A percentile compares a stretch with the other conserved stretches of the same genome.
Evolutionary conservation across 2,113 vertebrate genomes (phyloP).

Genomic region (Carassius carassius): DNA sequence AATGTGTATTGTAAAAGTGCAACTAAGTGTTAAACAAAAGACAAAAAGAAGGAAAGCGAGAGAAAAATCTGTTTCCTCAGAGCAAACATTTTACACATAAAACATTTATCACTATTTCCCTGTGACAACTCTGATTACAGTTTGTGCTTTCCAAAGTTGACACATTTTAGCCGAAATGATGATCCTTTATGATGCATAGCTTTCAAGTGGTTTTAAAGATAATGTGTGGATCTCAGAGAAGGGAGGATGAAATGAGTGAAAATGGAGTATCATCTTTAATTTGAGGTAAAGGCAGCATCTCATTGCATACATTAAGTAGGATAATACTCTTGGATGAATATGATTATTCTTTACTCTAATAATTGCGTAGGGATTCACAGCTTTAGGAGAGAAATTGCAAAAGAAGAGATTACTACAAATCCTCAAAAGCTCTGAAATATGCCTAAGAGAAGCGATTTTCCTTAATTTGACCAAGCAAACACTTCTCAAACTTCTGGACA

Average conservation of each 20-base stretch:
- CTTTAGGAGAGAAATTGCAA: not conserved
- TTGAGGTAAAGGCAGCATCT: not conserved
- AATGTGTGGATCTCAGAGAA: not conserved
- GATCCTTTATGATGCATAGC: not conserved
- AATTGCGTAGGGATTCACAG: not conserved
- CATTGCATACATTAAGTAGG: slow-evolving; percentile 11
- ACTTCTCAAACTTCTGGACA: slow-evolving; percentile 18
- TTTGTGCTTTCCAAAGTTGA: slow-evolving; percentile 4
- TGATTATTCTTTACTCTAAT: slow-evolving; percentile 3
- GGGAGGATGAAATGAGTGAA: slow-evolving; percentile 2
- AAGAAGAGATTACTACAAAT: not conserved
- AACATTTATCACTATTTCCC: not conserved
- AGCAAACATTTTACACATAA: not conserved
- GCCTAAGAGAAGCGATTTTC: slow-evolving; percentile 5
- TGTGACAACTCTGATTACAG: not conserved
- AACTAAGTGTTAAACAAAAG: not conserved
- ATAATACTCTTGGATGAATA: slow-evolving; percentile 23
- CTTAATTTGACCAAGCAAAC: slow-evolving; percentile 5
- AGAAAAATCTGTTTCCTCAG: not conserved
- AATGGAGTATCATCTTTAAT: slow-evolving; percentile 30
- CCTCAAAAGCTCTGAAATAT: slow-evolving; percentile 9
- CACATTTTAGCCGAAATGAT: not conserved
- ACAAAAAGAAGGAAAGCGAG: not conserved
- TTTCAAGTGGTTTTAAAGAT: slow-evolving; percentile 17
- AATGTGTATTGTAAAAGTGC: not conserved